Conservation (phyloP, 2,888 invertebrate species). For the Polydrusus tereticollis region DNA sequence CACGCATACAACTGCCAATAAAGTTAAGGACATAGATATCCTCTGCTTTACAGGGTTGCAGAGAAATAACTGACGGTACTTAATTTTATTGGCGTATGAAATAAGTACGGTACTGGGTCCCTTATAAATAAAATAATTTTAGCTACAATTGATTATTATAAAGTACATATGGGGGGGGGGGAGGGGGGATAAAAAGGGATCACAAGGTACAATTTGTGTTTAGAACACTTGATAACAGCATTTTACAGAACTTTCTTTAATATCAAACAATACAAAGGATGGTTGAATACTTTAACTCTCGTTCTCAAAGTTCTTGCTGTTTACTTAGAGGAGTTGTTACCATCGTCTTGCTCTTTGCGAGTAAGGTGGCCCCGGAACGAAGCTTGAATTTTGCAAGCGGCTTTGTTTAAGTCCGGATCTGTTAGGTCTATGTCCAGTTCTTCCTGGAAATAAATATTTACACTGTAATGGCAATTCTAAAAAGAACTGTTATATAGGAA, state of each 20-base stretch:
- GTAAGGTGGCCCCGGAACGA: constrained; percentile 92
- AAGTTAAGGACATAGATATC: not conserved
- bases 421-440: constrained; percentile 89
- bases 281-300: constrained; percentile 14
- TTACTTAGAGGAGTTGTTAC: constrained; percentile 38
- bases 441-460: constrained; percentile 66
- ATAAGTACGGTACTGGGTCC: constrained; percentile 6
- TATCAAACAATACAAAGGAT: constrained; percentile 45
- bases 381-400: constrained; percentile 93
- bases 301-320: constrained; percentile 7
- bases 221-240: constrained; percentile 51
- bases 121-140: not conserved
- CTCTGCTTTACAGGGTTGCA: too few species aligned
- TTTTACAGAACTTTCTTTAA: constrained; percentile 46
- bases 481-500: too few species aligned
- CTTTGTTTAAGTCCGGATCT: constrained; percentile 90
- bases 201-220: constrained; percentile 52
- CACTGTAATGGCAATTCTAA: too few species aligned
- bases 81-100: constrained; percentile 12
- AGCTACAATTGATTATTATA: not conserved
- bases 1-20: not conserved
- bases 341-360: constrained; percentile 75
- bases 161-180: constrained; percentile 1
- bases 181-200: constrained; percentile 46
- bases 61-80: not conserved